Conservation (phyloP, 2,113 vertebrate genomes). For the Caracal caracal region DNA sequence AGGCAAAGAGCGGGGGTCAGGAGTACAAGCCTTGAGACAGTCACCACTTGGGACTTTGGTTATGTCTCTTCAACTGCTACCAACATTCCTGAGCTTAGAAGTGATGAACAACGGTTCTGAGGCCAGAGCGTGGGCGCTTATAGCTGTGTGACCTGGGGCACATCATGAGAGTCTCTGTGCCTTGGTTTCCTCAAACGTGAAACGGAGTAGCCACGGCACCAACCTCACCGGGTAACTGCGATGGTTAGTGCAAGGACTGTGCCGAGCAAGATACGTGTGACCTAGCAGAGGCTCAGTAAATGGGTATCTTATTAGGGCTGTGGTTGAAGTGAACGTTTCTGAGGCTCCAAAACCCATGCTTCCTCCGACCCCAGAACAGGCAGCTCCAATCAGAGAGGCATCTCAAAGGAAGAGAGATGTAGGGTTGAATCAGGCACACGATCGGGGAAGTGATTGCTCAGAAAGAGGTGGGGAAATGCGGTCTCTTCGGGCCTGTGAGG, state of each 20-base stretch:
- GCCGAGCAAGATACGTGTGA: not conserved
- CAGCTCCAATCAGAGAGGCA: not conserved
- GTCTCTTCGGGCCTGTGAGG: not conserved
- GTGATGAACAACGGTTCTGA: not conserved
- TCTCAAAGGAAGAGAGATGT: not conserved
- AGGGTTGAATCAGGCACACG: not conserved
- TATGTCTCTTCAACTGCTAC: too few relatives aligned
- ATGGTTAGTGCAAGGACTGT: not conserved
- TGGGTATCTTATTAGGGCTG: not conserved
- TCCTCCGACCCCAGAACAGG: not conserved
- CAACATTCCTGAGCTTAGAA: not conserved
- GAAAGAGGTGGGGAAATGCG: not conserved
- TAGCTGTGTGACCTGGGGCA: not conserved
- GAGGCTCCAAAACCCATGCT: not conserved
- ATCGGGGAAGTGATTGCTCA: not conserved
- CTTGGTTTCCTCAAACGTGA: not conserved
- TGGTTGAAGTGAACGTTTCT: not conserved
- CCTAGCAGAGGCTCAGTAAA: not conserved
- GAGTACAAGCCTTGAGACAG: not conserved
- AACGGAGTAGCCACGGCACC: not conserved
- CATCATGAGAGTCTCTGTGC: not conserved
- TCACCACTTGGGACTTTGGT: too few relatives aligned
- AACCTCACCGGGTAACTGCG: not conserved
- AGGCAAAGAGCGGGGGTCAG: not conserved
- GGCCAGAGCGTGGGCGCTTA: rapidly evolving